A percentile compares a stretch with the other conserved stretches of the same genome.
Conservation (phyloP, 2,797 vertebrate genomes). For the Linurgus olivaceus region DNA sequence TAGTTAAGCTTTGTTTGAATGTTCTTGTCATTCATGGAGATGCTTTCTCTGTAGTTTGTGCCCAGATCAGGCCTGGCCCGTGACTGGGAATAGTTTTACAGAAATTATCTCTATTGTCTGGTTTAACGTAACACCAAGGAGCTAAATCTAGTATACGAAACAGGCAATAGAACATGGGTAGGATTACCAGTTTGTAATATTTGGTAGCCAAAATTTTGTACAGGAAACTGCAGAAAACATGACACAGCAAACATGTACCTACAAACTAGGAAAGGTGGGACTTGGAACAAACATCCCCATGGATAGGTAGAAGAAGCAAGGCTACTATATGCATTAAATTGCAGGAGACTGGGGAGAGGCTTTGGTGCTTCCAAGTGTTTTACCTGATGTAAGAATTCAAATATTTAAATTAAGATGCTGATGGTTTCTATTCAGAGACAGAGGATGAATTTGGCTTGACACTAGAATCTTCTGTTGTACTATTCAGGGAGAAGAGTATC, state of each 20-base stretch:
- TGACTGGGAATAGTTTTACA: neutral
- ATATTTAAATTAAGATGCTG: neutral
- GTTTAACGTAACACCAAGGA: neutral
- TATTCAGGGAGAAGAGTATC: neutral
- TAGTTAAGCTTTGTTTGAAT: neutral
- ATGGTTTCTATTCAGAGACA: neutral
- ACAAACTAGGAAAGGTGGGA: neutral
- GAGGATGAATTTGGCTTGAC: neutral
- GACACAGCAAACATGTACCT: neutral
- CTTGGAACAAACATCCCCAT: neutral
- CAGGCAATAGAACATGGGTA: neutral
- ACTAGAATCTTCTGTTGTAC: neutral
- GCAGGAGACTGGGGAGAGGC: neutral
- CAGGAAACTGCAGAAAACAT: neutral
- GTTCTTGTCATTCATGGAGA: neutral
- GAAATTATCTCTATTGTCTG: neutral
- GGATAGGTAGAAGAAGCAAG: neutral
- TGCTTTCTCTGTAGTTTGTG: neutral
- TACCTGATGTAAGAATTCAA: neutral
- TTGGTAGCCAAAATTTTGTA: neutral
- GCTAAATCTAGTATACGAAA: neutral
- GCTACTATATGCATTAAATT: neutral
- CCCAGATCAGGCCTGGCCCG: neutral
- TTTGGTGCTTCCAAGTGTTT: neutral
- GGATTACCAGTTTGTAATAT: neutral